Base-by-base conservation (phyloP, 2,113 vertebrate species). In the Phrynosoma blainvillii region DNA sequence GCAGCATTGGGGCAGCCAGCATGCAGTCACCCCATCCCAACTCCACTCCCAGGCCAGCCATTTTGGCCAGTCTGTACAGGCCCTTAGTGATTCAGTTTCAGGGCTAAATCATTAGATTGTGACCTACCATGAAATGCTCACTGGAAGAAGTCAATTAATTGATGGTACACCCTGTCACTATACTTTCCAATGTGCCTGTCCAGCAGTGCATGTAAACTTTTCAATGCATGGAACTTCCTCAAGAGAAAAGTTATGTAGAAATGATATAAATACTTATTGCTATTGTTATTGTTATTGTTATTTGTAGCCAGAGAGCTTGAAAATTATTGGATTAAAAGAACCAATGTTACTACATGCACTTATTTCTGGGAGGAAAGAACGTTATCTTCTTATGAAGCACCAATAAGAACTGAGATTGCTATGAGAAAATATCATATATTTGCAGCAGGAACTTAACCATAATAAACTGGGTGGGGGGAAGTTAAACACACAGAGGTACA, bases 401-500 rank as follows among this genome's bases (percentile, higher is more conserved):
- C 2, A 59, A 59, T 59, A 2, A 12, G 14, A 59, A 59, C 5
- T 47, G 88, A 82, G 90, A 84, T 82, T 90, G 87, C 90, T 70
- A n/a, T 54, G 9, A 62, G 88, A 42, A 82, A 87, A 80, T 0
- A 0, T 91, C 84, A 89, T 62, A 85, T 82, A 78, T 88, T 92
- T 88, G 47, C 89, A 91, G 91, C 86, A 93, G 89, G 82, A 93
- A 92, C 92, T 79, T 92, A 92, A 90, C 93, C 90, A 32, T 85
- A 84, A 89, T 87, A 93, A 92, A 92, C 93, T 14, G 91, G 92
- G 11, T 20, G 30, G 56, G 5, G 47, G 59, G 75, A 40, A n/a
- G 70, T 42, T 81, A 42, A 66, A 77, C 59, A 76, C 23, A 76
- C 16, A 32, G 32, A 65, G 56, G 30, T 36, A 68, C 25, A 36